Percentiles rank a stretch among this genome's conserved stretches.
These are phyloP conservation scores for Gordius sp. DNA, from an alignment of 2,888 invertebrate species.

Conservation along the genomic window DNA sequence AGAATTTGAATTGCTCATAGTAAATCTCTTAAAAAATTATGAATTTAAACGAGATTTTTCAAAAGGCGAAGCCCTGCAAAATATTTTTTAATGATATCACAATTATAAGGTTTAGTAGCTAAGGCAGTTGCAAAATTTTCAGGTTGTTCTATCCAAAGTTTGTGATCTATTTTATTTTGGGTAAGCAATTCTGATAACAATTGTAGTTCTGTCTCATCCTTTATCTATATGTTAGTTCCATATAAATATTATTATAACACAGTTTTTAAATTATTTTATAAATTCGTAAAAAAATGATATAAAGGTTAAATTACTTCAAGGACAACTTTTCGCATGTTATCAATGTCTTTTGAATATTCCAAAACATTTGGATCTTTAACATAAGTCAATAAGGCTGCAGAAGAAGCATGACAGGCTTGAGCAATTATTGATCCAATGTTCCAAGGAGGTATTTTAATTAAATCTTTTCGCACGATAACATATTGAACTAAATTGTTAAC, in stretches of 20 bases:
- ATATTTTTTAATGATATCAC: neutral
- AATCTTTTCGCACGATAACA: slow-evolving; percentile 1
- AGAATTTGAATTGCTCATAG: no score
- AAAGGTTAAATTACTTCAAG: slow-evolving; percentile 1
- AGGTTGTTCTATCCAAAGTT: slow-evolving; percentile 8
- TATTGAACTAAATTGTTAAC: slow-evolving; percentile 1
- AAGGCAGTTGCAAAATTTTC: neutral
- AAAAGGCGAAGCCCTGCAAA: neutral
- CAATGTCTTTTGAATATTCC: neutral
- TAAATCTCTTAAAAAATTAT: no score
- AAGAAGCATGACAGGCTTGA: slow-evolving; percentile 15
- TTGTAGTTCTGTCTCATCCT: neutral
- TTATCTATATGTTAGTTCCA: no score
- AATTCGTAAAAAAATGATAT: no score
- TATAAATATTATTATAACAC: no score
- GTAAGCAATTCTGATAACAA: neutral
- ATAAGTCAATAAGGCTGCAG: neutral
- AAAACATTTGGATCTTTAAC: slow-evolving; percentile 3
- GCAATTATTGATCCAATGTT: slow-evolving; percentile 9
- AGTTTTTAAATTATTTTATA: no score
- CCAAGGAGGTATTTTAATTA: neutral
- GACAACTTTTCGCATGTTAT: neutral
- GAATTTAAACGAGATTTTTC: no score
- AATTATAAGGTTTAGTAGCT: slow-evolving; percentile 6
- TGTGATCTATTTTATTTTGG: neutral